Evolutionary conservation across 2,888 invertebrate genomes (phyloP), one percentile per base, ranked within the genome.

Genomic region (Chorisops tibialis): DNA sequence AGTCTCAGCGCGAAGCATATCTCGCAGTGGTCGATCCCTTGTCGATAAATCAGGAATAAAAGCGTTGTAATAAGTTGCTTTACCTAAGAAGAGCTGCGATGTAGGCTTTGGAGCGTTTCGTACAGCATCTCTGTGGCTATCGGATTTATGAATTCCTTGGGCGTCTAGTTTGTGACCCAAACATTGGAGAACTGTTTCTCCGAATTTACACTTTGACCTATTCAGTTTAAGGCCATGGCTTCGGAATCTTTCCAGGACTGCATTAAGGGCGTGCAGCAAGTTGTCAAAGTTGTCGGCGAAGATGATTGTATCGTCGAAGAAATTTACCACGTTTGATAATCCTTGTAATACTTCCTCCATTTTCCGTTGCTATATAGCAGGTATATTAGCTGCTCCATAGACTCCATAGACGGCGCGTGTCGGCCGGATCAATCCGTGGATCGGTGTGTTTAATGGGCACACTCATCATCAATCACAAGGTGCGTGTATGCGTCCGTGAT

Each of bases 321-420:
- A 52, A 19, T 39, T 19, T 2, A 45, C 4, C 16, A 62, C 45
- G 18, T 63, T 64, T 14, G 41, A 19, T 1, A 62, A 22, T 11
- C 24, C 58, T 47, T 59, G 59, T 16, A 64, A n/a, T 5, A 51
- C 61, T 51, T 5, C 24, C 4, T 50, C 50, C 11, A 50, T 50
- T 80, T 80, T 71, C 73, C 45, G 58, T 24, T 61, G 59, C 52
- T 47, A 63, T 18, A 63, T 48, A 9, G 52, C 51, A 6, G 52
- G 52, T 11, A 51, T 62, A 41, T 51, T 62, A 1, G 61, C 61
- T 22, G 54, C 51, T 7, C 61, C 66, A n/a, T 67, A 65, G 21
- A 48, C 51, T 7, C 61, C 66, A n/a, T 67, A 65, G 4, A 62
- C 65, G 2, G 64, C 64, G 18, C 64, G 59, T 37, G 56, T 59